Percentiles rank a stretch among this genome's conserved stretches.
Conservation (phyloP, 2,113 vertebrate species). For the Oncorhynchus clarkii region DNA sequence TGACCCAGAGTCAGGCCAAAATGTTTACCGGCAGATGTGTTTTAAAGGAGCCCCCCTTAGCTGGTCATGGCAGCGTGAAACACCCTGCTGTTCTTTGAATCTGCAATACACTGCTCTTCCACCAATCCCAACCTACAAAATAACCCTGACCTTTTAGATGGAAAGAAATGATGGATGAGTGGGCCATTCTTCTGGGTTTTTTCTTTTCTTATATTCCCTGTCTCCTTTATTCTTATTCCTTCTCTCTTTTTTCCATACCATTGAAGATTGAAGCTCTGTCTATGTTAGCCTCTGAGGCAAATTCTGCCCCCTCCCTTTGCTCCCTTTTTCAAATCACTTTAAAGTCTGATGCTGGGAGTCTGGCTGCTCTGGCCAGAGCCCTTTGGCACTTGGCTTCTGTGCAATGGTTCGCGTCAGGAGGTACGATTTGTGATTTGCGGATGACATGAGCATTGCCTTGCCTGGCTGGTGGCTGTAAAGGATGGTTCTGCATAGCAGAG, state of each 20-base stretch:
- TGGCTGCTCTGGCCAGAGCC: slow-evolving; percentile 76
- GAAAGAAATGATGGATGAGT: slow-evolving; percentile 91
- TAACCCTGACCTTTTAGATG: slow-evolving; percentile 89
- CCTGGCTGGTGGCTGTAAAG: slow-evolving; percentile 77
- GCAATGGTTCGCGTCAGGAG: slow-evolving; percentile 89
- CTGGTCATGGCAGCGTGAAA: slow-evolving; percentile 98
- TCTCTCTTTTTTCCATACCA: slow-evolving; percentile 78
- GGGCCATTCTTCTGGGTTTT: slow-evolving; percentile 62
- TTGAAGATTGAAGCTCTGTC: slow-evolving; percentile 87
- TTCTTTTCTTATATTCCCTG: slow-evolving; percentile 55
- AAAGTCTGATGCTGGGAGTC: slow-evolving; percentile 80
- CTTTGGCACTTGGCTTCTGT: slow-evolving; percentile 88
- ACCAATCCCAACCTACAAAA: slow-evolving; percentile 88
- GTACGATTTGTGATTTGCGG: slow-evolving; percentile 92
- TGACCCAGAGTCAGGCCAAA: slow-evolving; percentile 94
- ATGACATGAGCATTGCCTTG: slow-evolving; percentile 88
- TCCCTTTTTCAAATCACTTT: slow-evolving; percentile 91
- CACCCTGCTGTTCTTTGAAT: slow-evolving; percentile 94
- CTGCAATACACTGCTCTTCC: slow-evolving; percentile 83
- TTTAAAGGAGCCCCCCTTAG: slow-evolving; percentile 94
- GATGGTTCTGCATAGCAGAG: slow-evolving; percentile 80
- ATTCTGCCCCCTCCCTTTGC: slow-evolving; percentile 82
- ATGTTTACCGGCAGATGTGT: slow-evolving; percentile 97
- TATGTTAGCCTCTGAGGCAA: slow-evolving; percentile 89
- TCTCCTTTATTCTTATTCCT: slow-evolving; percentile 62